Percentiles rank a stretch among this genome's conserved stretches.
Evolutionary conservation across 2,113 vertebrate species (phyloP).

Genomic region (Trematomus loennbergii): DNA sequence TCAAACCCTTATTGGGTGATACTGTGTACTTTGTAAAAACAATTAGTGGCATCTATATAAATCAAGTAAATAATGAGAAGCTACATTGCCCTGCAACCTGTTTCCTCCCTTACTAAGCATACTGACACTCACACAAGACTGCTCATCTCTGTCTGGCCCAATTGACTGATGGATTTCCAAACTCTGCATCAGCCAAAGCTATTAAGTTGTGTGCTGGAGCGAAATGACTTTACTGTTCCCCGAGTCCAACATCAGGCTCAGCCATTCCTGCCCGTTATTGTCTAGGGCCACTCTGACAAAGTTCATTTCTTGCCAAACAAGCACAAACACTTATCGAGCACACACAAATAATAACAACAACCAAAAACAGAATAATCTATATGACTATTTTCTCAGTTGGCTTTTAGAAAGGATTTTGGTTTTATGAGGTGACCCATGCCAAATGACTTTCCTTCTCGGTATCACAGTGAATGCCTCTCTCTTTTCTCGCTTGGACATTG

Average conservation of each 20-base stretch:
- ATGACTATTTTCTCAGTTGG: constrained; percentile 34
- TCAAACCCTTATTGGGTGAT: constrained; percentile 24
- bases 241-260: constrained; percentile 70
- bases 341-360: constrained; percentile 66
- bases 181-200: constrained; percentile 71
- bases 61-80: constrained; percentile 21
- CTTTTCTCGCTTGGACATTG: constrained; percentile 14
- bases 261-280: constrained; percentile 72
- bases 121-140: constrained; percentile 51
- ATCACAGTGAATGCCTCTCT: constrained; percentile 31
- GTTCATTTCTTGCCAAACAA: constrained; percentile 80
- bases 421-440: constrained; percentile 37
- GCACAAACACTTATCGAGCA: constrained; percentile 67
- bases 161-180: constrained; percentile 76
- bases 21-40: not conserved
- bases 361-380: constrained; percentile 36
- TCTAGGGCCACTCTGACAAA: constrained; percentile 71
- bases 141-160: constrained; percentile 65
- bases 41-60: constrained; percentile 13
- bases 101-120: constrained; percentile 53
- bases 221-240: constrained; percentile 79
- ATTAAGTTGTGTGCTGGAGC: constrained; percentile 79
- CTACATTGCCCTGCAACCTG: constrained; percentile 40
- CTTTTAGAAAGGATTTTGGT: constrained; percentile 44
- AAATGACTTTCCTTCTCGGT: constrained; percentile 51